Base-by-base conservation (phyloP, 2,888 invertebrate species). In the Drosophila neotestacea region DNA sequence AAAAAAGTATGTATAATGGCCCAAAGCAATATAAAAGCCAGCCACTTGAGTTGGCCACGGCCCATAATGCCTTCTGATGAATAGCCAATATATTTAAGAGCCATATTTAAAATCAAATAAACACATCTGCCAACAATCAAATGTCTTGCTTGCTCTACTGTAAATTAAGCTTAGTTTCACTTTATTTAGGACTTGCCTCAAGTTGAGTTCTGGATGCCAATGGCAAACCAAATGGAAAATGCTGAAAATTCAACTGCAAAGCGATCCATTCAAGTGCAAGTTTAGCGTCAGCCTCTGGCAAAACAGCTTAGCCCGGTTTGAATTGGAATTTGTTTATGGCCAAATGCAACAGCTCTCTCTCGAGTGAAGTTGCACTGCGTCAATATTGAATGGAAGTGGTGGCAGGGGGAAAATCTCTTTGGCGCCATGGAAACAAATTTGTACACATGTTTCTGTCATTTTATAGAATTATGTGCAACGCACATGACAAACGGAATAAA, bases 381-480 rank as follows among this genome's bases (percentile, higher is more conserved):
- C 46, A 39, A 46, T 47, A 46, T 41, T 34, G 54, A 36, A 36
- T 42, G 42, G 39, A n/a, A 39, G 38, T 10, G 41, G 13, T 9
- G 39, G 41, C 4, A 41, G 41, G 16, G 22, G 22, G 22, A 22
- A 22, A 10, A 10, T 42, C 46, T 52, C 61, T 65, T 30, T 67
- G 75, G 81, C 82, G 83, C 73, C 77, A 77, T 67, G 58, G 73
- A 74, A 74, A 85, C 86, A 85, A 89, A 89, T 85, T 88, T 80
- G 81, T 86, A 83, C 90, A 85, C 86, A 85, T 89, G 90, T 89
- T 89, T 88, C 78, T 85, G 90, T 89, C 85, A 88, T 83, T 85
- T 88, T 75, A 87, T 80, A 79, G 86, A 86, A 89, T 89, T 85
- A 85, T 84, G 82, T 76, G 83, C 76, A 88, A 69, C 71, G 67